Percentiles rank a stretch among this genome's conserved stretches.
These are phyloP conservation scores for Prinia subflava DNA, from an alignment of 2,113 vertebrate species.

Conservation along the genomic window DNA sequence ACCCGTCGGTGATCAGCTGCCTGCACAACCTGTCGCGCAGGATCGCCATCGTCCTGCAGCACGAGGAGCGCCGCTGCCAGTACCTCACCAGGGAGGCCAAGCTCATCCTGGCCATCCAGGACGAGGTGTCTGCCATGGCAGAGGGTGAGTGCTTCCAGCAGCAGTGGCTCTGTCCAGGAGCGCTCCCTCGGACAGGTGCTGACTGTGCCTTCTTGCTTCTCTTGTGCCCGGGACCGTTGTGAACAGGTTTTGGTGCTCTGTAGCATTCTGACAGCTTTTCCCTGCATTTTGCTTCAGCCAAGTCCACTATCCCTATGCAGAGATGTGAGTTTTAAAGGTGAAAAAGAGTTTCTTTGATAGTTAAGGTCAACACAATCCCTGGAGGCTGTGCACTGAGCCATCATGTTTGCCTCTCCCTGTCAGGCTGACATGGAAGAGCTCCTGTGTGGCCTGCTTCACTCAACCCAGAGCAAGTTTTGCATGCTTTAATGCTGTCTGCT, in stretches of 20 bases:
- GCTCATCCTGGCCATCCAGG: slow-evolving; percentile 93
- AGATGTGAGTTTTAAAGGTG: not conserved
- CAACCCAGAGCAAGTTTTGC: not conserved
- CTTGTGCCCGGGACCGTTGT: not conserved
- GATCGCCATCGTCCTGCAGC: slow-evolving; percentile 93
- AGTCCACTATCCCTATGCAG: not conserved
- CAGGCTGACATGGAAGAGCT: not conserved
- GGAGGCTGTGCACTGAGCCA: not conserved
- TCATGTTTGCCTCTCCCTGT: not conserved
- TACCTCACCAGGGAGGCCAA: slow-evolving; percentile 96
- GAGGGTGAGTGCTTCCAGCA: slow-evolving; percentile 80
- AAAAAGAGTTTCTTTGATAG: not conserved
- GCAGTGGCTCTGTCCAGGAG: not conserved
- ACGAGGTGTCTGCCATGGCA: slow-evolving; percentile 88
- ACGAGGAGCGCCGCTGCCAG: slow-evolving; percentile 95
- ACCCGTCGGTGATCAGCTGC: slow-evolving; percentile 91
- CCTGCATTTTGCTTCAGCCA: not conserved
- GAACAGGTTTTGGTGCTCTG: not conserved
- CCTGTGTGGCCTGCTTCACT: not conserved
- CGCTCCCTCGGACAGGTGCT: not conserved
- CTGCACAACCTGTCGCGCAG: slow-evolving; percentile 92
- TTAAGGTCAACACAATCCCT: not conserved
- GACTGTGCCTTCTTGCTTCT: not conserved
- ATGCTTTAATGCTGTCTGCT: not conserved
- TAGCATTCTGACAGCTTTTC: not conserved